Conservation (phyloP, 2,797 vertebrate genomes). For the Eulemur coronatus region DNA sequence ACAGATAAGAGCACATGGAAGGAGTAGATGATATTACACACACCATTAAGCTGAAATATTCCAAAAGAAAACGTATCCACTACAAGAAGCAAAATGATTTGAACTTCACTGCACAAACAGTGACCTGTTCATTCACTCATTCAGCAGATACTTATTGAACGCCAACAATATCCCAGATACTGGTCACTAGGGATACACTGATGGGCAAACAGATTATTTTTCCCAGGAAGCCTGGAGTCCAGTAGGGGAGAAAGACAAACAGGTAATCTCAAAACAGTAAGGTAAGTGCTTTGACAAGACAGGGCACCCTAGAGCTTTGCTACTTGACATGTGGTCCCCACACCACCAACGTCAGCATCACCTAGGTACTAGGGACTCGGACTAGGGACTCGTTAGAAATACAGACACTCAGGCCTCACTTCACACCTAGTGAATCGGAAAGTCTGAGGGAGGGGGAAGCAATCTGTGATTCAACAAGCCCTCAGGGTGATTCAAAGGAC, state of each 20-base stretch:
- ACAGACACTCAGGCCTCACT: background rate
- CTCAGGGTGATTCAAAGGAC: background rate
- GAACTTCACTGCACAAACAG: background rate
- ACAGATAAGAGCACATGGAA: background rate
- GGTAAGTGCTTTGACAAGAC: background rate
- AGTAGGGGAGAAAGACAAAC: background rate
- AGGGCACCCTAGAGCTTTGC: background rate
- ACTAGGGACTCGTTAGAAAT: background rate
- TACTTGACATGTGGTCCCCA: background rate
- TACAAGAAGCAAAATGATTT: slow-evolving; percentile 2
- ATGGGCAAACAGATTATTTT: background rate
- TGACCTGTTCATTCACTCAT: background rate
- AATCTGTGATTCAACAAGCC: background rate
- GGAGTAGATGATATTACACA: background rate
- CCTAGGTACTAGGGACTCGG: too few relatives aligned
- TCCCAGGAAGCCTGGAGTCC: background rate
- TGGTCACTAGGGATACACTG: background rate
- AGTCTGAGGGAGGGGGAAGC: background rate
- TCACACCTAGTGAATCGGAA: background rate
- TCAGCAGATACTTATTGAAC: background rate
- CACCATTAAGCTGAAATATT: background rate
- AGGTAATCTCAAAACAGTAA: background rate
- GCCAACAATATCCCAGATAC: background rate
- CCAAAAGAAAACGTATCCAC: background rate
- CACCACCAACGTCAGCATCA: background rate